Base-by-base conservation (phyloP, 2,888 invertebrate genomes). In the Chrysomela aeneicollis region DNA sequence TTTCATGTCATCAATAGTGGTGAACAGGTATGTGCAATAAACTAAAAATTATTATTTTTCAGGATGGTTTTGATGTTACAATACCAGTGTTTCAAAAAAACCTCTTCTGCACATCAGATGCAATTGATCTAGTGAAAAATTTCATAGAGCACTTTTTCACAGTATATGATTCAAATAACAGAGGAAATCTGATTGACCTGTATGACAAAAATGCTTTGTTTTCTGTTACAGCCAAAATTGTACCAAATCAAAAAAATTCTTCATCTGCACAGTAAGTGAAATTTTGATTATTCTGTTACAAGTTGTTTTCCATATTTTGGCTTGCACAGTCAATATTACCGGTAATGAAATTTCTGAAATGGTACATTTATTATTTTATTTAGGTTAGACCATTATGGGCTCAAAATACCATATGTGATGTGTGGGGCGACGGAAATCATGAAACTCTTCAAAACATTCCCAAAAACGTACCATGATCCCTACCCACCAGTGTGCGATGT, bases 111-210 rank as follows among this genome's bases (percentile, higher is more conserved):
- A 32, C 52, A 8, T 4, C 46, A 8, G 61, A 61, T 15, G 70
- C 62, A 18, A 53, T 55, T 18, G 59, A 69, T 47, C 59, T 72
- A 15, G 66, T 60, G 5, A 35, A 66, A n/a, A 63, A 67, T 21
- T 72, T 72, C 52, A 8, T 70, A 2, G 66, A 70, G 57, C 59
- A 66, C 58, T 72, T 63, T 37, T 70, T 69, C 54, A 68, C 64
- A 2, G 49, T 42, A 12, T 72, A 67, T 50, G 70, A 72, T 53
- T 66, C 62, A 8, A 26, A 53, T 3, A 42, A 65, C 26, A 61
- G 71, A 30, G 30, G 18, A 17, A 46, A 47, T 26, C 57, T 72
- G 22, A 51, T 35, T 17, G 52, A 58, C 30, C 51, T 70, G 15
- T 72, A 72, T 57, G 51, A 67, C 18, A 37, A 58, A 42, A 26